Percentiles rank a stretch among this genome's conserved stretches.
Evolutionary conservation across 2,797 vertebrate species (phyloP).

Genomic region (Pseudochromis fuscus): DNA sequence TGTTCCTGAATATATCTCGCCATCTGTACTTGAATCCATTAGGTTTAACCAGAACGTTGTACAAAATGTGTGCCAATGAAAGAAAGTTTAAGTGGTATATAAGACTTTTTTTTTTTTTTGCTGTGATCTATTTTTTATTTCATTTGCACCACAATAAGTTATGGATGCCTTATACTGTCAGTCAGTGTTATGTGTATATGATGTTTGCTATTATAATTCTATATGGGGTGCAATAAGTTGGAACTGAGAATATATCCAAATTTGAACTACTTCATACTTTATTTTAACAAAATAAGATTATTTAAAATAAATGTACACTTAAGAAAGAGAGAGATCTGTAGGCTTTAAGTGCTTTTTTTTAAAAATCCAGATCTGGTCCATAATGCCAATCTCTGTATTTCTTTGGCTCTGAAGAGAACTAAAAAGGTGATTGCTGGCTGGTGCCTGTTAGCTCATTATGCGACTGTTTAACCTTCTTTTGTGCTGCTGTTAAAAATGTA

Average conservation of each 20-base stretch:
- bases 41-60: conserved; percentile 59
- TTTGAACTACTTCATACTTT: conserved; percentile 45
- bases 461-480: conserved; percentile 38
- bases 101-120: conserved; percentile 39
- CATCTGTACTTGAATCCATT: conserved; percentile 69
- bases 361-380: conserved; percentile 42
- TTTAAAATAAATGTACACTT: conserved; percentile 18
- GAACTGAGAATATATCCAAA: conserved; percentile 45
- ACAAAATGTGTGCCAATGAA: conserved; percentile 80
- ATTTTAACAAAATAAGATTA: conserved; percentile 34
- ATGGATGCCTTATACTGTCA: conserved; percentile 69
- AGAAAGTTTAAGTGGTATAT: conserved; percentile 47
- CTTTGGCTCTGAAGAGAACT: conserved; percentile 41
- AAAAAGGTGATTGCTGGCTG: conserved; percentile 18
- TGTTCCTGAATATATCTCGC: conserved; percentile 56
- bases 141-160: conserved; percentile 47
- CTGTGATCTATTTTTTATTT: conserved; percentile 31
- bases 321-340: conserved; percentile 10
- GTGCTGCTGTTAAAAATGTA: conserved; percentile 61
- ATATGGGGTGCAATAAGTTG: conserved; percentile 63
- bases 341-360: conserved; percentile 33
- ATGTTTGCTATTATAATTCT: conserved; percentile 62
- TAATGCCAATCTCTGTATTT: conserved; percentile 68
- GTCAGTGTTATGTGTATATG: conserved; percentile 78
- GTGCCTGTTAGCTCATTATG: conserved; percentile 61